phyloP scores from a whole-genome alignment of 2,888 invertebrate genomes.

The Drosophila suboccidentalis region DNA sequence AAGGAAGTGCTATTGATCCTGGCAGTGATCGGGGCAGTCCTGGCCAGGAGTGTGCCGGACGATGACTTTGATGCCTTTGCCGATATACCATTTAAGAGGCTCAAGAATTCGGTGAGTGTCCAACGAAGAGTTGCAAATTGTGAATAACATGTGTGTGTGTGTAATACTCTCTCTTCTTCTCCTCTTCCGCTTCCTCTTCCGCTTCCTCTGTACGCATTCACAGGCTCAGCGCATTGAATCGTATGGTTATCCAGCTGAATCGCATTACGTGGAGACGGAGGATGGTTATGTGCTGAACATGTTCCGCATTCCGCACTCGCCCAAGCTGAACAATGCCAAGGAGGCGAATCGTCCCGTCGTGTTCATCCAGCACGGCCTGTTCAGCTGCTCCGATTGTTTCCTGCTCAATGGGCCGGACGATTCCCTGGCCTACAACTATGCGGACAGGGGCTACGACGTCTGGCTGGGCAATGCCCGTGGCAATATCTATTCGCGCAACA shows the following conservation, averaged over 20 bases:
- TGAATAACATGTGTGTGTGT: background rate
- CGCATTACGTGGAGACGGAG: constrained; percentile 90
- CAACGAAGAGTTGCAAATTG: background rate
- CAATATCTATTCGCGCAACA: constrained; percentile 88
- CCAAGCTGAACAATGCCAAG: constrained; percentile 82
- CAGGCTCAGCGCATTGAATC: constrained; percentile 77
- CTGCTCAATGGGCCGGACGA: constrained; percentile 89
- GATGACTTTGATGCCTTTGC: constrained; percentile 57
- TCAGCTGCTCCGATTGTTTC: constrained; percentile 89
- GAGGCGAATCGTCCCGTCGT: constrained; percentile 87
- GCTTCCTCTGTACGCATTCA: background rate
- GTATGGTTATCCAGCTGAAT: constrained; percentile 88
- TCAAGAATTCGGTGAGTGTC: constrained; percentile 66
- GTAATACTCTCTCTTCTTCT: background rate
- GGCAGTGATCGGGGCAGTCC: constrained; percentile 15
- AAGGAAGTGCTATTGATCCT: constrained; percentile 37
- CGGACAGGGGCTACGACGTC: constrained; percentile 86
- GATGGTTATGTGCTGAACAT: constrained; percentile 94
- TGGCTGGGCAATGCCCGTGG: constrained; percentile 90
- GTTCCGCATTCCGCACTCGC: constrained; percentile 90
- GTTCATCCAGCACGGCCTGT: constrained; percentile 92
- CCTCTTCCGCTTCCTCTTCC: background rate
- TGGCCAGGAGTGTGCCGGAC: constrained; percentile 33
- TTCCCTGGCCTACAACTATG: constrained; percentile 87
- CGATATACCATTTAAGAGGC: constrained; percentile 70